A percentile compares a stretch with the other conserved stretches of the same genome.
These are phyloP conservation scores for Penelope pileata DNA, from an alignment of 2,113 vertebrate genomes.

Conservation along the genomic window DNA sequence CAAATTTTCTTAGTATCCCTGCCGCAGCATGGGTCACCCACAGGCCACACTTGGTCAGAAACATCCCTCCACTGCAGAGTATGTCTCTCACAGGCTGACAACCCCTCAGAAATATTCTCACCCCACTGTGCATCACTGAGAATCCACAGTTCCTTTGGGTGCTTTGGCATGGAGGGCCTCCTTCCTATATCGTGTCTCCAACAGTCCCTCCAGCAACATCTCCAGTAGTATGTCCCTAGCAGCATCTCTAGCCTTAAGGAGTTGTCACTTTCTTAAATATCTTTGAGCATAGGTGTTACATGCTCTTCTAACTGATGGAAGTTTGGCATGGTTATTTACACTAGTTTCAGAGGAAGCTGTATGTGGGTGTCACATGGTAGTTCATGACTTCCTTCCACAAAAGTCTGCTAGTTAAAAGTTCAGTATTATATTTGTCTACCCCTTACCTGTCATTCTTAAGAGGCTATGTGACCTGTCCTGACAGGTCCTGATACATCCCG, in stretches of 20 bases:
- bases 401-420: background rate
- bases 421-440: background rate
- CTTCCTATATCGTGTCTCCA: background rate
- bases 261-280: background rate
- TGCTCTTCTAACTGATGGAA: background rate
- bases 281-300: background rate
- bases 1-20: background rate
- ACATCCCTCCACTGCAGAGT: background rate
- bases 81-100: background rate
- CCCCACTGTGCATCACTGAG: background rate
- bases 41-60: background rate
- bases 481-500: too few relatives aligned
- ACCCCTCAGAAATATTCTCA: background rate
- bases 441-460: background rate
- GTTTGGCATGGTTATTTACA: background rate
- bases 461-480: background rate
- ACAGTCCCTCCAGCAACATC: background rate
- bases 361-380: background rate
- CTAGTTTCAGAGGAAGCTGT: background rate
- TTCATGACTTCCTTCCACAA: background rate
- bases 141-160: background rate
- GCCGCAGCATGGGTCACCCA: accelerated
- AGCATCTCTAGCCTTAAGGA: background rate
- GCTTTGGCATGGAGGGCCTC: background rate
- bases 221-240: accelerated